phyloP scores from a whole-genome alignment of 2,797 vertebrate genomes.

The Sebastes variabilis region DNA sequence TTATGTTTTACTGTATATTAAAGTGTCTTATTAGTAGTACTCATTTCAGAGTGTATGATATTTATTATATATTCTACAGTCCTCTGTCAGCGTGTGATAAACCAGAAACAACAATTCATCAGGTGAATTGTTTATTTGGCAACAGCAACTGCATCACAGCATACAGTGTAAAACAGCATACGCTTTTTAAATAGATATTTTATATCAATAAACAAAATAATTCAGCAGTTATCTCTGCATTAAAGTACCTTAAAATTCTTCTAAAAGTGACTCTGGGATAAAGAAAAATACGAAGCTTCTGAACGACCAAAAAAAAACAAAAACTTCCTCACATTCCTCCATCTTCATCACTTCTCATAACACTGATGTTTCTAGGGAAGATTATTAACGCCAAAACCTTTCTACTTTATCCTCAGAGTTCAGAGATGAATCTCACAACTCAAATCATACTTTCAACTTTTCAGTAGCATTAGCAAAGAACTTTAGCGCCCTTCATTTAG shows the following conservation, averaged over 20 bases:
- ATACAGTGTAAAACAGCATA: slow-evolving; percentile 52
- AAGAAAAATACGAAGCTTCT: not conserved
- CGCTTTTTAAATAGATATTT: slow-evolving; percentile 14
- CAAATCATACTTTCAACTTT: not conserved
- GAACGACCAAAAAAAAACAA: not conserved
- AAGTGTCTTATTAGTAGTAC: not conserved
- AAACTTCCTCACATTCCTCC: not conserved
- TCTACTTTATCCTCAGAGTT: not conserved
- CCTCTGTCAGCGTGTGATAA: not conserved
- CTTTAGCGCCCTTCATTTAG: not conserved
- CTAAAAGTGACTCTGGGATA: not conserved
- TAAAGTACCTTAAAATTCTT: slow-evolving; percentile 23
- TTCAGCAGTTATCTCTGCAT: not conserved
- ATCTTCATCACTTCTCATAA: not conserved
- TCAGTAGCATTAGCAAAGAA: not conserved
- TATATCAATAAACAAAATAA: slow-evolving; percentile 5
- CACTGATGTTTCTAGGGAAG: not conserved
- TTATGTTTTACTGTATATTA: not conserved
- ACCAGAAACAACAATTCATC: slow-evolving; percentile 72
- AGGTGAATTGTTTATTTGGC: slow-evolving; percentile 77
- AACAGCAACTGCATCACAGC: slow-evolving; percentile 63
- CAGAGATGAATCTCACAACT: not conserved
- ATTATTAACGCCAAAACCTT: not conserved
- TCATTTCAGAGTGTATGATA: not conserved
- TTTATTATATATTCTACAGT: not conserved